phyloP scores from a whole-genome alignment of 1,140 invertebrate species.

The Chelonus insularis region DNA sequence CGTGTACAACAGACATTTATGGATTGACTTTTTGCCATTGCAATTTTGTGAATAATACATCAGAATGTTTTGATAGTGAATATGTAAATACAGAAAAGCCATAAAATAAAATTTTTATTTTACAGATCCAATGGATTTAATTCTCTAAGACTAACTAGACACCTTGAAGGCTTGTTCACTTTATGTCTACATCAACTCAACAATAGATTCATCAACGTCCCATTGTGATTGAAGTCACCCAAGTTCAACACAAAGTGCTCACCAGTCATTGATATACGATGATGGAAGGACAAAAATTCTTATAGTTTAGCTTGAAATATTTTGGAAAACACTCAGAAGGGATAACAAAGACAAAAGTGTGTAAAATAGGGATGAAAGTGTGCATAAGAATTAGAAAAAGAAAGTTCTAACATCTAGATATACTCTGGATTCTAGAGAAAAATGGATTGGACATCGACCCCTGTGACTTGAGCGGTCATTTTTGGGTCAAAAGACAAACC shows the following conservation, averaged over 20 bases:
- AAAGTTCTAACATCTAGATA: too few relatives aligned
- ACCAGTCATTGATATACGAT: not conserved
- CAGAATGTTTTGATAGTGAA: not conserved
- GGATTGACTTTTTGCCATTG: not conserved
- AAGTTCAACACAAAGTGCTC: not conserved
- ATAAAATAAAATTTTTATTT: not conserved
- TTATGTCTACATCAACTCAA: not conserved
- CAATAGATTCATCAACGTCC: not conserved
- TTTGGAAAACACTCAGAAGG: not conserved
- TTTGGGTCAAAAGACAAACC: not conserved
- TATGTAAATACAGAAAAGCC: not conserved
- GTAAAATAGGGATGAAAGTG: too few relatives aligned
- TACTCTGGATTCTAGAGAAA: too few relatives aligned
- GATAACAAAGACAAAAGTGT: not conserved
- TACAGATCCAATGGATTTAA: not conserved
- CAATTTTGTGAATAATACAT: not conserved
- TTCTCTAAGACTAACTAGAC: not conserved
- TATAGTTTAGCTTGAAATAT: not conserved
- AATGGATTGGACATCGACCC: too few relatives aligned
- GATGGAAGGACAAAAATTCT: not conserved
- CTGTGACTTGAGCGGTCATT: too few relatives aligned
- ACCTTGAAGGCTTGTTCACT: not conserved
- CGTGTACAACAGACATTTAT: conserved; percentile 1
- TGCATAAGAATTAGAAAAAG: too few relatives aligned
- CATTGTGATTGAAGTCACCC: not conserved